These are phyloP conservation scores for Cryptocephalus primarius DNA, from an alignment of 2,888 invertebrate species.

Conservation along the genomic window DNA sequence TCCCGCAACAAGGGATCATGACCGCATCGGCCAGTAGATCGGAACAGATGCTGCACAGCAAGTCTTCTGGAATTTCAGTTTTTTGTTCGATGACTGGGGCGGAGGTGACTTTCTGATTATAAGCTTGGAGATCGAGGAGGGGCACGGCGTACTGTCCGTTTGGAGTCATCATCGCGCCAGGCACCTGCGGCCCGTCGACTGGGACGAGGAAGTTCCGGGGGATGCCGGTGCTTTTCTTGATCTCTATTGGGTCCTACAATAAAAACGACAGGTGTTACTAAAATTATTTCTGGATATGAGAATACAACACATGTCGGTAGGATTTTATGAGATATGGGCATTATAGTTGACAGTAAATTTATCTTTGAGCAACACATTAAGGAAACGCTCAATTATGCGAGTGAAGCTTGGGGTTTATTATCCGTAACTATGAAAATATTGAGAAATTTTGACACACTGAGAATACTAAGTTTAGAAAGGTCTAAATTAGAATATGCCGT, in stretches of 20 bases:
- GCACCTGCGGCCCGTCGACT: conserved; percentile 79
- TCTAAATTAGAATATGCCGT: too few species aligned
- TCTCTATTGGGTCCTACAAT: conserved; percentile 56
- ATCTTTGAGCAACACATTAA: too few species aligned
- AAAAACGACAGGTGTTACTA: not conserved
- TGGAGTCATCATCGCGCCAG: conserved; percentile 85
- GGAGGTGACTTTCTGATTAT: conserved; percentile 42
- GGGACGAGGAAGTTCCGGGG: conserved; percentile 92
- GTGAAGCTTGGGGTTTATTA: too few species aligned
- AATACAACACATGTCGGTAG: too few species aligned
- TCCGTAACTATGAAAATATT: too few species aligned
- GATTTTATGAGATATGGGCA: too few species aligned
- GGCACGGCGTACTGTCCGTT: conserved; percentile 82
- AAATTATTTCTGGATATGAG: too few species aligned
- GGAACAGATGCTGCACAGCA: conserved; percentile 85
- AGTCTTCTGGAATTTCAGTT: conserved; percentile 78
- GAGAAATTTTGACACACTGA: too few species aligned
- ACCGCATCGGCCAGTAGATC: conserved; percentile 92
- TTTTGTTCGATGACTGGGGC: conserved; percentile 46
- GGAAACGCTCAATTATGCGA: too few species aligned
- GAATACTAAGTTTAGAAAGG: too few species aligned
- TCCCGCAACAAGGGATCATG: conserved; percentile 96
- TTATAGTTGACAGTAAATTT: too few species aligned
- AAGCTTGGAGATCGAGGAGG: conserved; percentile 78
- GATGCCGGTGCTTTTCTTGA: conserved; percentile 93